These are phyloP conservation scores for Oreochromis aureus DNA, from an alignment of 2,113 vertebrate genomes.

Conservation along the genomic window DNA sequence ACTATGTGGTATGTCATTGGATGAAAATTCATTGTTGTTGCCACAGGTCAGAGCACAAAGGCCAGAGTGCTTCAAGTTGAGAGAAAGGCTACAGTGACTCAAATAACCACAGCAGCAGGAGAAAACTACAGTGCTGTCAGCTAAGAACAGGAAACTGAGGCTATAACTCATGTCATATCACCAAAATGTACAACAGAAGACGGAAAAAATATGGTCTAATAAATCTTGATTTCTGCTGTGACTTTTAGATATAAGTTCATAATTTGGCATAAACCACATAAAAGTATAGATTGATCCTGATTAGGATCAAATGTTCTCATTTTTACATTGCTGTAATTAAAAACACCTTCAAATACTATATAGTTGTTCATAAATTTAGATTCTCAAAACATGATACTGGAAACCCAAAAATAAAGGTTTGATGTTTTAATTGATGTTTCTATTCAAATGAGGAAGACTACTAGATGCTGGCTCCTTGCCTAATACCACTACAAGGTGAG, in stretches of 20 bases:
- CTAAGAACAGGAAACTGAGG: not conserved
- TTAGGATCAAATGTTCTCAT: not conserved
- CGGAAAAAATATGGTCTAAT: rapidly evolving
- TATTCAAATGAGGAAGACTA: not conserved
- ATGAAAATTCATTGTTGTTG: not conserved
- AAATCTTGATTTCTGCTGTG: not conserved
- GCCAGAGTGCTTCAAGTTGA: not conserved
- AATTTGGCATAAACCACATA: not conserved
- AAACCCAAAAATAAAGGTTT: not conserved
- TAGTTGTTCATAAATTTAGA: not conserved
- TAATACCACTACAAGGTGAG: not conserved
- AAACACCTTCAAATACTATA: not conserved
- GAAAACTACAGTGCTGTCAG: not conserved
- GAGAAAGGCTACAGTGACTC: not conserved
- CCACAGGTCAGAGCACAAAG: not conserved
- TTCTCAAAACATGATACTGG: not conserved
- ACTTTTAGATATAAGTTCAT: not conserved
- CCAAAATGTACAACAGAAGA: not conserved
- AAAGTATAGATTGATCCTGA: not conserved
- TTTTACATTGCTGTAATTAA: not conserved
- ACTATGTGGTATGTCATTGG: not conserved
- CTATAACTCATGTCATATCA: not conserved
- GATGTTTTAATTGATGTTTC: not conserved
- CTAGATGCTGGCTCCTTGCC: not conserved
- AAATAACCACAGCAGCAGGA: not conserved